phyloP scores from a whole-genome alignment of 2,888 invertebrate genomes.

The Drosophila sordidula region DNA sequence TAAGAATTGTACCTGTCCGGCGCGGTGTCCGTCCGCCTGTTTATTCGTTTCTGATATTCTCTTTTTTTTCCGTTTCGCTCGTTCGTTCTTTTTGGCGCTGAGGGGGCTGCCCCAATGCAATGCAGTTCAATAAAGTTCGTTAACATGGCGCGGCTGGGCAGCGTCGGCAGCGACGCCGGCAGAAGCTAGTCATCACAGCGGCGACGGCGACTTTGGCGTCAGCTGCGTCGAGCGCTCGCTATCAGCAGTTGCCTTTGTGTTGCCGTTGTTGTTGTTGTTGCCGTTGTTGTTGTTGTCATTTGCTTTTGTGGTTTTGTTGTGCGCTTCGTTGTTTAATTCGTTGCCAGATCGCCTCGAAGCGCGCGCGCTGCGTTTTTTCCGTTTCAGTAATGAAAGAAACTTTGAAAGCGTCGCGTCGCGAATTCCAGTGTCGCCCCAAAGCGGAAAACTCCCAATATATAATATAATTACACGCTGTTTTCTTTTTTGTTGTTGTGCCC shows the following conservation, averaged over 20 bases:
- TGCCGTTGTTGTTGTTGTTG: constrained; percentile 1
- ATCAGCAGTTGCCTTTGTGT: constrained; percentile 43
- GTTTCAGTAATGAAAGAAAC: constrained; percentile 65
- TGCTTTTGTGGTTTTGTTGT: constrained; percentile 17
- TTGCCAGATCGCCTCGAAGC: constrained; percentile 47
- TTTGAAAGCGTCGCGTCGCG: constrained; percentile 64
- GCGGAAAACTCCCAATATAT: not conserved
- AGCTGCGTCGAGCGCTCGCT: constrained; percentile 33
- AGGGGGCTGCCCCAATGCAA: constrained; percentile 28
- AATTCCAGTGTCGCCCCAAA: constrained; percentile 18
- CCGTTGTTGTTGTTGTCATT: constrained; percentile 4
- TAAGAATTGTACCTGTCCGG: constrained; percentile 40
- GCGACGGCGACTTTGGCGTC: constrained; percentile 18
- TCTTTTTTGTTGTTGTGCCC: constrained; percentile 16
- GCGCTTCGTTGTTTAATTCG: constrained; percentile 29
- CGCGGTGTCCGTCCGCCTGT: constrained; percentile 2
- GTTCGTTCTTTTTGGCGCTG: constrained; percentile 12
- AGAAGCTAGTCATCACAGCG: constrained; percentile 33
- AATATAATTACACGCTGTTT: not conserved
- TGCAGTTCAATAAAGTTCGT: constrained; percentile 69
- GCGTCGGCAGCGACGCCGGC: constrained; percentile 1
- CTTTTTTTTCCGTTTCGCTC: constrained; percentile 4
- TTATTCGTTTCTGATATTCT: constrained; percentile 1
- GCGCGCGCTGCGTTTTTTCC: constrained; percentile 41
- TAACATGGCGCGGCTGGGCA: constrained; percentile 35